Evolutionary conservation across 2,888 invertebrate species (phyloP), one percentile per base, ranked within the genome.

Genomic region (Bursaphelenchus okinawaensis): DNA sequence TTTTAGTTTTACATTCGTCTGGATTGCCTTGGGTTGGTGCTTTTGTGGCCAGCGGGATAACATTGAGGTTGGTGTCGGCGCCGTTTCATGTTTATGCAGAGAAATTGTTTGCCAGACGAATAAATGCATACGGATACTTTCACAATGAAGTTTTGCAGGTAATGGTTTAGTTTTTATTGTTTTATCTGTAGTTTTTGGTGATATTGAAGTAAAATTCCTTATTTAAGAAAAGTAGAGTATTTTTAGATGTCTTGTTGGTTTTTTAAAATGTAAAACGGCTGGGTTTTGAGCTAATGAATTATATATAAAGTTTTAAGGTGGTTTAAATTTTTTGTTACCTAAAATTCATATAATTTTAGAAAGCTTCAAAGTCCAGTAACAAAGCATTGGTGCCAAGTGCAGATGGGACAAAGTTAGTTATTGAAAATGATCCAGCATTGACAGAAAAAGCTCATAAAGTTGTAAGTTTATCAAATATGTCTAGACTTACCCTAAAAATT

Each of bases 61-160:
- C 65, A 0, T 51, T 79, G 4, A 67, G 79, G 24, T 31, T 76
- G 9, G 64, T 64, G 23, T 77, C 79, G 6, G 66, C 77, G 7
- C 79, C 79, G 1, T 60, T 75, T n/a, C 78, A 77, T 64, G 57
- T 79, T 51, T 75, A 74, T 62, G 77, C 79, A 4, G 79, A 79
- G 56, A 74, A 73, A 54, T 54, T 79, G 57, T 74, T 78, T 52
- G 77, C 79, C 1, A 71, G 72, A 24, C 69, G 79, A 22, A 57
- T 79, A 26, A 76, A 79, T 64, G 76, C 75, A 1, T 75, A 72
- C 51, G 78, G 76, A 55, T 76, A 74, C 61, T 68, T 79, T 52
- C 73, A 75, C 0, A 68, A 69, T 19, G 70, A 68, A 20, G 66
- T 79, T 29, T 51, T 79, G 16, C 68, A 76, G 67, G 78, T 76